Percentiles rank a stretch among this genome's conserved stretches.
phyloP scores from a whole-genome alignment of 2,888 invertebrate genomes.

The Zonitis immaculata region DNA sequence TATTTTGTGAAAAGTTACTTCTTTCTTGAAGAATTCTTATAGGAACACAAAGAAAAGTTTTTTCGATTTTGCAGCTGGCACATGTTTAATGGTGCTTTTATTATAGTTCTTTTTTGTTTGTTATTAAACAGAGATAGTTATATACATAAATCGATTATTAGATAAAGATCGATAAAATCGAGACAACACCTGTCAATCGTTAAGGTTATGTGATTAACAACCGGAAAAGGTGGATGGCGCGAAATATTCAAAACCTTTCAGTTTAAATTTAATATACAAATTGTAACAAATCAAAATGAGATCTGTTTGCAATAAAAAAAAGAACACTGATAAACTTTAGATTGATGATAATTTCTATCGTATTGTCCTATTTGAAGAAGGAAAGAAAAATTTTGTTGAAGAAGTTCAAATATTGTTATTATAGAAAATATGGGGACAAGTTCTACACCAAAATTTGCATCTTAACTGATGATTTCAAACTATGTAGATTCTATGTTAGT shows the following conservation, averaged over 20 bases:
- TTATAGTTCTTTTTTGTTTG: conserved; percentile 24
- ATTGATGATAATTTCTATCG: too few relatives aligned
- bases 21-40: neutral
- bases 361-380: neutral
- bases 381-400: neutral
- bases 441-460: too few relatives aligned
- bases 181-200: conserved; percentile 16
- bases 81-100: conserved; percentile 21
- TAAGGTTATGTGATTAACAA: conserved; percentile 10
- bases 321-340: too few relatives aligned
- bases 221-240: neutral
- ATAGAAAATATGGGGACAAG: neutral
- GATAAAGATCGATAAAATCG: conserved; percentile 8
- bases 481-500: too few relatives aligned
- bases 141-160: neutral
- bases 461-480: too few relatives aligned
- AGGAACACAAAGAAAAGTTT: neutral
- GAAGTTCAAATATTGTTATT: neutral
- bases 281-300: too few relatives aligned
- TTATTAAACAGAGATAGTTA: conserved; percentile 14
- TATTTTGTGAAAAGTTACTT: too few relatives aligned
- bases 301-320: too few relatives aligned
- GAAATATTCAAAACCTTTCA: conserved; percentile 3
- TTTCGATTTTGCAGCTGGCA: conserved; percentile 19
- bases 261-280: too few relatives aligned